Base-by-base conservation (phyloP, 2,113 vertebrate species). In the Sapayoa aenigma region DNA sequence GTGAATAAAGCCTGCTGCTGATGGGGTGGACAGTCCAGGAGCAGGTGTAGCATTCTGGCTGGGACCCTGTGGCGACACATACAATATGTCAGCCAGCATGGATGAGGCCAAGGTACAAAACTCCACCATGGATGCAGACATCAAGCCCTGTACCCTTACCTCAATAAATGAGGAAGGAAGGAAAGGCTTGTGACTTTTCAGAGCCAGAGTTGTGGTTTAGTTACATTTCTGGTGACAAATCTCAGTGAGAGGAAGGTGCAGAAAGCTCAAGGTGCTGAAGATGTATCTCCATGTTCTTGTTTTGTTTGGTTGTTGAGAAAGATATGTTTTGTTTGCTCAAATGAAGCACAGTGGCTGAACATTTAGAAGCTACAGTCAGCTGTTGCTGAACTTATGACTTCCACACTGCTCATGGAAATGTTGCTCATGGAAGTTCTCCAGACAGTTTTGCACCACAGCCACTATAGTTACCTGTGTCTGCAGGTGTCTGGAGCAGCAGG, bases 21-120 rank as follows among this genome's bases (percentile, higher is more conserved):
- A 20, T 81, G 35, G 42, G 77, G 53, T 2, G 4, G 27, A 47
- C 37, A 24, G 33, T 21, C 15, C 67, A 56, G 52, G 35, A 47
- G 14, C 25, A 50, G 33, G 16, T 0, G 0, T 12, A n/a, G 30
- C 1, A 9, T 9, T 49, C n/a, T 8, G 22, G 31, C 46, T 42
- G 18, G 49, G 53, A 8, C 24, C 17, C 22, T 1, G 1, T 6
- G 4, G 16, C 14, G 49, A 19, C 42, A 74, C 6, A 0, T 15
- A 3, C 2, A 4, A 15, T 7, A 1, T 23, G 47, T 53, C 30
- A 69, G 16, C 2, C 35, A 31, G 33, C 2, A 11, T 12, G 21
- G 20, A 37, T 2, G 4, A 62, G 31, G 24, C 20, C 0, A 0
- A 69, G 24, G 23, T n/a, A 33, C 15, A 72, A 27, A 91, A 53